Base-by-base conservation (phyloP, 2,888 invertebrate genomes). In the Zonitis immaculata region DNA sequence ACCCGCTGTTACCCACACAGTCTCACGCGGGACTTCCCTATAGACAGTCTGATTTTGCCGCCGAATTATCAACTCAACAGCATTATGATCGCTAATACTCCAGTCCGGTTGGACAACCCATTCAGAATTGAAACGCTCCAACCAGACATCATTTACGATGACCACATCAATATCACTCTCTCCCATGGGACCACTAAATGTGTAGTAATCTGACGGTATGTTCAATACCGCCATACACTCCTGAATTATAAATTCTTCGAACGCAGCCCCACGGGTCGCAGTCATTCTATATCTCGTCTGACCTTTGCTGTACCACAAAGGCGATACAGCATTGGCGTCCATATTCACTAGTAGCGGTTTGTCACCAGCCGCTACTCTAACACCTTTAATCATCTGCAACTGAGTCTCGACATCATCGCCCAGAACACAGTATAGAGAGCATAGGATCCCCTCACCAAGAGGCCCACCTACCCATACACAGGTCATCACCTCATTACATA, bases 311-410 rank as follows among this genome's bases (percentile, higher is more conserved):
- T 49, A 50, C 63, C 64, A 65, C 7, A 63, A n/a, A 4, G 47
- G 52, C 0, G 61, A 62, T 6, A 54, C 44, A 1, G 62, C 62
- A 51, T 65, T 63, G 7, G 60, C 62, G 56, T 64, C 63, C 51
- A 60, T 57, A 1, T 59, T 61, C 2, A 61, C 6, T 1, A 66
- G 3, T 1, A 59, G 12, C 28, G 35, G 11, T 2, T 43, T 20
- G 8, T 14, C 32, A 8, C 32, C 2, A 26, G 44, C 11, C 11
- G 18, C 12, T 0, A 1, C 20, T 2, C 42, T 2, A 7, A 57
- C 45, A 1, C 35, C 7, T 0, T 47, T 49, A 50, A 55, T 2
- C 27, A 32, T 48, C 2, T 22, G 30, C 1, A 55, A 3, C 11
- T 16, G 22, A 9, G 16, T 11, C 1, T 14, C 35, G 6, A 56